phyloP scores from a whole-genome alignment of 2,797 vertebrate genomes.

The Helostoma temminkii region DNA sequence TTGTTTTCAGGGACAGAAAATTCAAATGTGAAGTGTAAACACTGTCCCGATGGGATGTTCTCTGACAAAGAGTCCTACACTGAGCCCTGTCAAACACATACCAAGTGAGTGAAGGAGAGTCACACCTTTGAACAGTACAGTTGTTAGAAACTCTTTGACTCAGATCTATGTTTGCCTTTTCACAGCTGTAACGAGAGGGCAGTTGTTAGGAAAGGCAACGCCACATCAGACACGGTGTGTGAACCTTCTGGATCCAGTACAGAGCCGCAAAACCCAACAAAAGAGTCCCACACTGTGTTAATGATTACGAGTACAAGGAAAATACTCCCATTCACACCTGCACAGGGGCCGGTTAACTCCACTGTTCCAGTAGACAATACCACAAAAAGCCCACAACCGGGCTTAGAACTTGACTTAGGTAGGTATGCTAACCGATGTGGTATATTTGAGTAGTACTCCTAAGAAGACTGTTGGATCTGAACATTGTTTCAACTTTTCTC shows the following conservation, averaged over 20 bases:
- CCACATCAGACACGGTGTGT: conserved; percentile 69
- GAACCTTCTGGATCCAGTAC: accelerated
- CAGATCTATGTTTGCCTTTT: conserved; percentile 20
- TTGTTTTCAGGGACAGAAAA: conserved; percentile 64
- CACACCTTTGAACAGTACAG: conserved; percentile 1
- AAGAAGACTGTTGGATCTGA: conserved; percentile 6
- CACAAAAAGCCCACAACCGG: background rate
- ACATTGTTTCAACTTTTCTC: conserved; percentile 18
- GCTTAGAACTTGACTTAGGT: background rate
- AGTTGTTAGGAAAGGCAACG: conserved; percentile 49
- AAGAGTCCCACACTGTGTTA: accelerated
- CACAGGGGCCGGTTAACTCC: background rate
- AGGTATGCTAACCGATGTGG: conserved; percentile 41
- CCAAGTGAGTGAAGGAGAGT: conserved; percentile 63
- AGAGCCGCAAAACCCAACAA: background rate
- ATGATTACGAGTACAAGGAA: background rate
- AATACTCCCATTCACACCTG: background rate
- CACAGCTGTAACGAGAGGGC: conserved; percentile 69
- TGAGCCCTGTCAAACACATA: conserved; percentile 68
- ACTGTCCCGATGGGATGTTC: conserved; percentile 68
- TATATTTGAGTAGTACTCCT: conserved; percentile 14
- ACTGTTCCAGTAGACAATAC: background rate
- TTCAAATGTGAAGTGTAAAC: conserved; percentile 65
- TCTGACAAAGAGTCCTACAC: conserved; percentile 61
- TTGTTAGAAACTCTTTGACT: conserved; percentile 23